Conservation (phyloP, 2,888 invertebrate species). For the Rhagonycha fulva region DNA sequence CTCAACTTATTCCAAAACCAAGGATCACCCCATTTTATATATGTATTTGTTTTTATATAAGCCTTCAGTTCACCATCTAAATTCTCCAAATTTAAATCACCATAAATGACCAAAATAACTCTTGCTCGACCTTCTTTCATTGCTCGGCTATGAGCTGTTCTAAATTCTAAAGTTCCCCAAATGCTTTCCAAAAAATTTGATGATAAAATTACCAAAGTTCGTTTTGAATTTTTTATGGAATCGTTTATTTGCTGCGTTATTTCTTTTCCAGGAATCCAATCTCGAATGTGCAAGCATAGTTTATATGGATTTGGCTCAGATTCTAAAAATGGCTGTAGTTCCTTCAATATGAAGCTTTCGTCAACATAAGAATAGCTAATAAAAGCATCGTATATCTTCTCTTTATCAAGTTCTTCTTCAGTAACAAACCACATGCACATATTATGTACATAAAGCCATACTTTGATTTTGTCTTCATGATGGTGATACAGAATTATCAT, state of each 20-base stretch:
- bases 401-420: constrained; percentile 71
- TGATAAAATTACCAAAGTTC: constrained; percentile 72
- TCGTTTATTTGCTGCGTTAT: constrained; percentile 73
- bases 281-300: constrained; percentile 74
- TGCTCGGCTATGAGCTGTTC: constrained; percentile 69
- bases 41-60: constrained; percentile 77
- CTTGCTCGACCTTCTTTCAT: constrained; percentile 67
- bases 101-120: constrained; percentile 74
- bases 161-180: constrained; percentile 75
- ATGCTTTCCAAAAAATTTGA: constrained; percentile 74
- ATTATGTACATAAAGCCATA: constrained; percentile 68
- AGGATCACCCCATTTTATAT: constrained; percentile 79
- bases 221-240: constrained; percentile 70
- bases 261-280: constrained; percentile 74
- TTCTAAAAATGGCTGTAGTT: constrained; percentile 57
- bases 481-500: constrained; percentile 56
- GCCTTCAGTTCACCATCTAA: constrained; percentile 71
- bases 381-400: constrained; percentile 75
- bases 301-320: constrained; percentile 65
- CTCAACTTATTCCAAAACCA: constrained; percentile 81
- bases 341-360: not conserved
- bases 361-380: constrained; percentile 63
- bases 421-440: constrained; percentile 66
- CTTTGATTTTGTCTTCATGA: constrained; percentile 65
- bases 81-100: constrained; percentile 63